Base-by-base conservation (phyloP, 2,113 vertebrate genomes). In the Gymnogyps californianus region DNA sequence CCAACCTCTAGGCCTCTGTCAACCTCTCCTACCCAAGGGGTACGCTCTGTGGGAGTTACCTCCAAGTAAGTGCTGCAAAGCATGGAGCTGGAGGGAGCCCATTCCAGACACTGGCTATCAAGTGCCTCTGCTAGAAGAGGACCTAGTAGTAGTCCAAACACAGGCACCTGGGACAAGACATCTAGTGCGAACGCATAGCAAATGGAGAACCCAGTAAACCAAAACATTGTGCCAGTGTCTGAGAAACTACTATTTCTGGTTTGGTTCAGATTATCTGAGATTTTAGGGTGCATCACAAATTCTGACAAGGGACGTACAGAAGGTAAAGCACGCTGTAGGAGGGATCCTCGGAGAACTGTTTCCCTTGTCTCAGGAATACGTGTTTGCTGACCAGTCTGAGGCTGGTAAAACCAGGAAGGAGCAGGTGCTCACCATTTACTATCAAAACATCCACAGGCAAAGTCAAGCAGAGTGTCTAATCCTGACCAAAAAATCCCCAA, bases 291-390 rank as follows among this genome's bases (percentile, higher is more conserved):
- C 24, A 29, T 57, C 51, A 38, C 26, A 47, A n/a, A n/a, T 47
- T 85, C 61, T 65, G 25, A 61, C 34, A 65, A n/a, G 13, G 36
- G 13, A 26, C 10, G 14, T 29, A 36, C 3, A 70, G 59, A 87
- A 57, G 22, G 31, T 9, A 4, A 40, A 85, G 6, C 6, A 29
- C 17, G 40, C 64, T 57, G 11, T 31, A 38, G 26, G 13, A 54
- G 20, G 31, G 18, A 40, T 77, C 29, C 34, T 32, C 13, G 29
- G 54, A 83, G 25, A 91, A 13, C 21, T 79, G 12, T 64, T 92
- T 66, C 17, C 4, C 20, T 61, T 74, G 13, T 47, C 11, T 65
- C 46, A 61, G 40, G 4, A 72, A 59, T 51, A 54, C 0, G 0
- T 16, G 4, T 78, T 84, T 92, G 36, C 58, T 70, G 47, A 64